Evolutionary conservation across 2,888 invertebrate species (phyloP), one percentile per base, ranked within the genome.

Genomic region (Cremastinae sp.): DNA sequence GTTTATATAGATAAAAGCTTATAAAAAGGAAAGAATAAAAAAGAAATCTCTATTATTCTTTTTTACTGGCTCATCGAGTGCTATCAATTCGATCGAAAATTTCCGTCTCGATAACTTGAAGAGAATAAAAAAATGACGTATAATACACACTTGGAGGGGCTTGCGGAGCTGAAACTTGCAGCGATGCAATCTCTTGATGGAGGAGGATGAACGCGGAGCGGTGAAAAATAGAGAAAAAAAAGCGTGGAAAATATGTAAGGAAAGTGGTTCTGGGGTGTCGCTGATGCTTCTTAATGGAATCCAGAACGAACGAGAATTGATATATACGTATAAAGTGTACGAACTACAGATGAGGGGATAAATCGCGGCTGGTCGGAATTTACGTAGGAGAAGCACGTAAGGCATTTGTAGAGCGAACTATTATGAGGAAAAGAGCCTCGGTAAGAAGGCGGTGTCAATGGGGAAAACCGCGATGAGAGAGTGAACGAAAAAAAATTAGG

Each of bases 371-470:
- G n/a, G n/a, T n/a, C 69, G 61, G 38, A 65, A 74, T 79, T 78
- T 69, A 73, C 68, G 76, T 68, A 73, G 73, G 72, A 64, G 64
- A 76, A 76, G 73, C 76, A 76, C 76, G 76, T 76, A 68, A 69
- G 69, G 62, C 72, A 73, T 76, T 66, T 47, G 58, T 73, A 62
- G 66, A 56, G 59, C 41, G 38, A 56, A 51, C 54, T 75, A 66
- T 75, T 75, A 75, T 68, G 75, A 75, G 58, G 41, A 54, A 65
- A 61, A 61, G 51, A 69, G 20, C 66, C 54, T 72, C 77, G 75
- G 74, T 81, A 80, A 83, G 81, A 81, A 80, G 77, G 80, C 75
- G 51, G 41, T 59, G 69, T 51, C 69, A 69, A 69, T 69, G 69
- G 69, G n/a, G 51, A 69, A 59, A 69, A 49, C 28, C 28, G 12